Evolutionary conservation across 2,797 vertebrate species (phyloP), one percentile per base, ranked within the genome.

Genomic region (Catamblyrhynchus diadema): DNA sequence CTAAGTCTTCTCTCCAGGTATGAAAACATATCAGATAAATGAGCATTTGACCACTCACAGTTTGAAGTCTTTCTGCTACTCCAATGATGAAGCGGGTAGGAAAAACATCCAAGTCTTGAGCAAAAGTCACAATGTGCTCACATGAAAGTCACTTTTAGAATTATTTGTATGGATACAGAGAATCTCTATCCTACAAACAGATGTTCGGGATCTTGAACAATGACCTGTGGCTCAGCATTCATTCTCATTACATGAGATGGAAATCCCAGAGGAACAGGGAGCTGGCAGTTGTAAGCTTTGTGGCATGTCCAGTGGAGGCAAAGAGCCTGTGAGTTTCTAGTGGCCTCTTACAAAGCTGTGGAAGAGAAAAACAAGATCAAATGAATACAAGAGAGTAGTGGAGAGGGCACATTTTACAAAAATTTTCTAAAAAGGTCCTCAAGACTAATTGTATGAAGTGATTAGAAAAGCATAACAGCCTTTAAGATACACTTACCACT

Each of bases 151-250:
- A 41, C 8, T 84, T 93, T 79, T 84, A 73, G 47, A 92, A 50
- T 50, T 45, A 85, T 16, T 53, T 61, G 42, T 61, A n/a, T 13
- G 35, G 51, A n/a, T 79, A 72, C 44, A 62, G 42, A 93, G 89
- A 94, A 32, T 53, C 12, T 82, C 64, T 83, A 39, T 79, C 44
- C 88, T 64, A 87, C 92, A 93, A 83, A 78, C 82, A 95, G 86
- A 91, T 90, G 77, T 88, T 65, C 77, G 75, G 42, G 23, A 82
- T 80, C 72, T 77, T 78, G 47, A 87, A 88, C 92, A 91, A 78
- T 74, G 80, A 88, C 37, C 56, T 91, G 75, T 88, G 90, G 70
- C 77, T 90, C 79, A 79, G 54, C 42, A 50, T 69, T 94, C 73
- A 80, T 94, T 94, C 67, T 90, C 79, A 53, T 74, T 80, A 89